phyloP scores from a whole-genome alignment of 1,140 invertebrate genomes.

The Drosophila aff. region DNA sequence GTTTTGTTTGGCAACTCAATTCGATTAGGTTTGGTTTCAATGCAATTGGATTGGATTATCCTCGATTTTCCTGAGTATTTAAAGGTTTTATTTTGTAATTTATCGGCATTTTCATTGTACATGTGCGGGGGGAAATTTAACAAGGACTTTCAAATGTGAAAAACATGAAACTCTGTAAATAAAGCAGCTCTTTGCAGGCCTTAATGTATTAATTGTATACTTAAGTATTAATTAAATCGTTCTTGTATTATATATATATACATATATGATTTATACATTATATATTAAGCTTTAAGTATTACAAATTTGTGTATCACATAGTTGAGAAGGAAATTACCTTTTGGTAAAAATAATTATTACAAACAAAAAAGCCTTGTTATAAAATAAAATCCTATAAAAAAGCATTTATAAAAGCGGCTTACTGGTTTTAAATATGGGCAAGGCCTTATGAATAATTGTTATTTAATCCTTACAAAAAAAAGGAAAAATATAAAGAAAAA shows the following conservation, averaged over 20 bases:
- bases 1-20: slow-evolving; percentile 30
- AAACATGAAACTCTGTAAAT: not conserved
- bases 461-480: no score
- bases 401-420: no score
- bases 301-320: not conserved
- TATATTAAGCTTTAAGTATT: no score
- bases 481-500: no score
- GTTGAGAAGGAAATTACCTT: not conserved
- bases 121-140: not conserved
- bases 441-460: no score
- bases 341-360: not conserved
- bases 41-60: slow-evolving; percentile 28
- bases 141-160: not conserved
- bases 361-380: not conserved
- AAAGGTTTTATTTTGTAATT: slow-evolving; percentile 15
- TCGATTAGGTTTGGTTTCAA: slow-evolving; percentile 30
- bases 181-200: not conserved
- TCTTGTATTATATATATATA: no score
- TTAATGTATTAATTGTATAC: no score
- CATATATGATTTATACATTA: no score
- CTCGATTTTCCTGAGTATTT: slow-evolving; percentile 13
- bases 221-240: no score
- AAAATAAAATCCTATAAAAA: not conserved
- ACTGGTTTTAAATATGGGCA: no score
- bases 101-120: not conserved